Evolutionary conservation across 2,888 invertebrate species (phyloP).

Genomic region (Merodon equestris): DNA sequence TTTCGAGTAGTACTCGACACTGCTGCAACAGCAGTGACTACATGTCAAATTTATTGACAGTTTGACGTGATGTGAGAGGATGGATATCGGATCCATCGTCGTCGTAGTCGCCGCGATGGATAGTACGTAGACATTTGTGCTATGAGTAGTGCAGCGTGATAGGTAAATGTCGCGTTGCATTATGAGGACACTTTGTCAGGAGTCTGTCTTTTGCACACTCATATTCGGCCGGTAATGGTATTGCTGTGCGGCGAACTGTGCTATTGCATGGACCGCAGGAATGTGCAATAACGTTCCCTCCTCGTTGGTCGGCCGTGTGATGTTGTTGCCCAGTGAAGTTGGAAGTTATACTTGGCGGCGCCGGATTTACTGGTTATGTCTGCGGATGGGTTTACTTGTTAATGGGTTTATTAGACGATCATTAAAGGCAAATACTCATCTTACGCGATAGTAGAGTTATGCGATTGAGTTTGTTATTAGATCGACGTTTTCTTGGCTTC

Average conservation of each 20-base stretch:
- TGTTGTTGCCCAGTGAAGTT: neutral
- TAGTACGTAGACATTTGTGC: conserved; percentile 13
- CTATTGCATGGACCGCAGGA: conserved; percentile 32
- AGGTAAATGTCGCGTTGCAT: conserved; percentile 42
- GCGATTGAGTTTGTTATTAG: neutral
- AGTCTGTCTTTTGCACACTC: neutral
- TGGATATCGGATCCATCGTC: conserved; percentile 54
- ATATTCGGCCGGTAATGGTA: conserved; percentile 8
- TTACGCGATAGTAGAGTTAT: too few relatives aligned
- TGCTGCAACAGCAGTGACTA: conserved; percentile 60
- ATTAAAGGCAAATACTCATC: too few relatives aligned
- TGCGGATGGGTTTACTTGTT: neutral
- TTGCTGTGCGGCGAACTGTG: conserved; percentile 33
- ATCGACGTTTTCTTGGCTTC: too few relatives aligned
- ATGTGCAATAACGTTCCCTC: conserved; percentile 2
- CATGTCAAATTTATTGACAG: conserved; percentile 65
- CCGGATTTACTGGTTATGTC: neutral
- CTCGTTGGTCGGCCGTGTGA: too few relatives aligned
- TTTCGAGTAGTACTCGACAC: conserved; percentile 29
- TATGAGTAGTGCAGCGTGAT: neutral
- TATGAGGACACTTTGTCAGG: conserved; percentile 8
- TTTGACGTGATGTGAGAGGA: conserved; percentile 50
- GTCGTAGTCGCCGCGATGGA: conserved; percentile 7
- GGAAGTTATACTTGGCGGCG: neutral
- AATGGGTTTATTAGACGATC: neutral